A percentile compares a stretch with the other conserved stretches of the same genome.
Conservation (phyloP, 2,113 vertebrate genomes). For the Eptesicus fuscus region DNA sequence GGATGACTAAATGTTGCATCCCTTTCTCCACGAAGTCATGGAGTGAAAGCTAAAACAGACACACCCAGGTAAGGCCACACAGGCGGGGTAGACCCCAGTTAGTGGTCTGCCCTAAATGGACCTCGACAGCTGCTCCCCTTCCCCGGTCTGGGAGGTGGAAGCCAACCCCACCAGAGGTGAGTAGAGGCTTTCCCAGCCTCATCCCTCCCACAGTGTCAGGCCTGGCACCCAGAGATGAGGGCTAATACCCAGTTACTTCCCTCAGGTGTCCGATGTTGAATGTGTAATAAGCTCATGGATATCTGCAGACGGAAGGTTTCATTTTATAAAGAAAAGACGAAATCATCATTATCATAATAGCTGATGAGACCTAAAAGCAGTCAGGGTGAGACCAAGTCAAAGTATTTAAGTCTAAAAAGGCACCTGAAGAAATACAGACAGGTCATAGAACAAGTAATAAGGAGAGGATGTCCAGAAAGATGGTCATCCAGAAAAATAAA, state of each 20-base stretch:
- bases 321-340: conserved; percentile 52
- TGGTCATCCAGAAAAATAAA: background rate
- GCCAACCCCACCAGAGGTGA: background rate
- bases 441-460: background rate
- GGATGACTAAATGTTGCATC: background rate
- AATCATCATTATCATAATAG: conserved; percentile 38
- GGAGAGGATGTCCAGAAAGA: background rate
- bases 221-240: background rate
- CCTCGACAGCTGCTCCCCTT: background rate
- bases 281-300: background rate
- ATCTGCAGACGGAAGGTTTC: conserved; percentile 27
- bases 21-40: background rate
- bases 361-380: background rate
- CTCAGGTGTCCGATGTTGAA: background rate
- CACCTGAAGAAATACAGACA: conserved; percentile 35
- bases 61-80: background rate
- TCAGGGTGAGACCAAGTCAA: conserved; percentile 12
- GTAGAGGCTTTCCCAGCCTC: background rate
- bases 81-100: background rate
- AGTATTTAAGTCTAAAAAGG: conserved; percentile 42
- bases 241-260: conserved; percentile 6
- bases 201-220: background rate
- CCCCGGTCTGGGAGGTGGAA: background rate
- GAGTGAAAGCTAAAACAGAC: background rate
- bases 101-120: background rate